Percentiles rank a stretch among this genome's conserved stretches.
These are phyloP conservation scores for Macrobrachium nipponense DNA, from an alignment of 1,140 invertebrate species.

Conservation along the genomic window DNA sequence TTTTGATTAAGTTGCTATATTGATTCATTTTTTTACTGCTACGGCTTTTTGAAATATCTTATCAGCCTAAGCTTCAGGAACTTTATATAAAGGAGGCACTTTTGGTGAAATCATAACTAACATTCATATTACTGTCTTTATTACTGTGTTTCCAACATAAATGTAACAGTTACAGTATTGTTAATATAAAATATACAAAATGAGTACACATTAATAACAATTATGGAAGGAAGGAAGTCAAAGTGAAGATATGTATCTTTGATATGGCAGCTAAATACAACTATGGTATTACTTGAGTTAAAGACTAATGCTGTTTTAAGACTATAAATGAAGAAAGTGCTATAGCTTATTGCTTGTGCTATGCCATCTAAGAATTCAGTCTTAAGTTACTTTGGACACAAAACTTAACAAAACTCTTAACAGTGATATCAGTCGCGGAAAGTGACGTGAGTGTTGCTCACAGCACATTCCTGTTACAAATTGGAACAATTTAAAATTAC, in stretches of 20 bases:
- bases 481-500: too few species aligned
- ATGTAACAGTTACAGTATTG: conserved; percentile 36
- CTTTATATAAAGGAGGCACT: not conserved
- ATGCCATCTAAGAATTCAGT: conserved; percentile 32
- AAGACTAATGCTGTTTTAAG: conserved; percentile 30
- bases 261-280: conserved; percentile 57
- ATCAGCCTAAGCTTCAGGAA: not conserved
- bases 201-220: conserved; percentile 56
- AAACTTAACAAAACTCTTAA: too few species aligned
- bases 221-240: conserved; percentile 52
- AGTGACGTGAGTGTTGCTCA: too few species aligned
- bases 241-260: conserved; percentile 57
- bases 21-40: too few species aligned
- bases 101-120: not conserved
- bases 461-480: too few species aligned
- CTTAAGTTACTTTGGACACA: not conserved
- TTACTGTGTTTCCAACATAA: conserved; percentile 61
- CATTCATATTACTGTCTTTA: conserved; percentile 56
- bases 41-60: too few species aligned
- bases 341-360: conserved; percentile 55
- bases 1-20: too few species aligned
- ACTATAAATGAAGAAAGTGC: conserved; percentile 28
- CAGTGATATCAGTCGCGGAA: too few species aligned
- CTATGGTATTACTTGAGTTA: conserved; percentile 19
- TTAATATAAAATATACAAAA: conserved; percentile 61